Conservation (phyloP, 1,140 invertebrate species). For the Drosophila rufa region DNA sequence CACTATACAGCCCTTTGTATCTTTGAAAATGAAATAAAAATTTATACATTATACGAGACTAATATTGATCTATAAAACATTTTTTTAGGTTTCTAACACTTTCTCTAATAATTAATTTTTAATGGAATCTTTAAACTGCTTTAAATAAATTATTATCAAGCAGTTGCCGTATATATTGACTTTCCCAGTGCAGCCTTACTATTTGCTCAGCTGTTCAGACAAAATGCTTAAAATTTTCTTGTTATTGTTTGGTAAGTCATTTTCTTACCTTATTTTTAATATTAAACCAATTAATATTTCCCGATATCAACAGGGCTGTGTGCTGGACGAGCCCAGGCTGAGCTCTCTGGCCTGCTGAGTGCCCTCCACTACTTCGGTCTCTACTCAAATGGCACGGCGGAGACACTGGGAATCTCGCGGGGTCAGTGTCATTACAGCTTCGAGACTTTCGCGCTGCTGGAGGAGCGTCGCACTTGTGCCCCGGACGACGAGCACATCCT, state of each 20-base stretch:
- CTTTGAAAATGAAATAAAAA: too few species aligned
- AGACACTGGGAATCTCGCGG: conserved; percentile 45
- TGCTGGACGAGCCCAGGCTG: conserved; percentile 13
- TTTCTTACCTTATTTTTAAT: not conserved
- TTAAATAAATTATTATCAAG: not conserved
- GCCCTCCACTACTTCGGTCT: conserved; percentile 62
- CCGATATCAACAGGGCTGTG: conserved; percentile 8
- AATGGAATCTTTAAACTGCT: not conserved
- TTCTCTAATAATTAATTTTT: not conserved
- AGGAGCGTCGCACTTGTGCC: conserved; percentile 44
- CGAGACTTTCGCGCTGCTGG: conserved; percentile 45
- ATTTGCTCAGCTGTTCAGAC: conserved; percentile 24
- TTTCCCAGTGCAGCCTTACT: not conserved
- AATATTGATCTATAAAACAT: too few species aligned
- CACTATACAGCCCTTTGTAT: too few species aligned
- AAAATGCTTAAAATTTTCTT: conserved; percentile 39
- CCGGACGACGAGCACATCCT: conserved; percentile 70
- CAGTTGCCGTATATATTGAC: not conserved
- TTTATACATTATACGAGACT: too few species aligned
- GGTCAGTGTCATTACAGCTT: conserved; percentile 68
- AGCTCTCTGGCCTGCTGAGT: conserved; percentile 53
- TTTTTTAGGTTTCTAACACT: not conserved
- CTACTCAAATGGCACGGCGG: conserved; percentile 22
- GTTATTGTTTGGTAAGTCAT: conserved; percentile 32
- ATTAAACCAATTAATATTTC: not conserved